Evolutionary conservation across 2,797 vertebrate genomes (phyloP), one percentile per base, ranked within the genome.

Genomic region (Sparus aurata): DNA sequence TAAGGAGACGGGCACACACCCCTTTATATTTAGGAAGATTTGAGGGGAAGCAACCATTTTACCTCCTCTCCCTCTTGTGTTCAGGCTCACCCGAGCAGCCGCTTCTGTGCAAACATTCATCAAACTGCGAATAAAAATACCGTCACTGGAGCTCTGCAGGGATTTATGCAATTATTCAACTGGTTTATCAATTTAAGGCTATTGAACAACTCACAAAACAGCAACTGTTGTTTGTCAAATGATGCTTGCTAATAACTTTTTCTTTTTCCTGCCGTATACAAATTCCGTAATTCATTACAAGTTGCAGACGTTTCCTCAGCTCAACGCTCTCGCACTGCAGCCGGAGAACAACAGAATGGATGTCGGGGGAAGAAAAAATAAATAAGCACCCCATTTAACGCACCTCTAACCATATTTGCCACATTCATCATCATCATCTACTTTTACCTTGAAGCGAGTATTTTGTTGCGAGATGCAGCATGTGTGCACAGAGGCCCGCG

Each of bases 371-470:
- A 10, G 84, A 62, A 12, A 50, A 78, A 73, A 66, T 80, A 83
- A 87, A 88, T 79, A 80, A 87, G 74, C 81, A 38, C 2, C 76
- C 65, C 53, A 74, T 83, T 88, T 77, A 82, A 75, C 20, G 61
- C 75, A 49, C 52, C 76, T 84, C 75, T 59, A 50, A 75, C 68
- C 62, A 8, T 23, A 61, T 79, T 89, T 57, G 57, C 55, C 43
- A 62, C 75, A 86, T 89, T 84, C 75, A 79, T 87, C 85, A 89
- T 74, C 73, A 59, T 79, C 74, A 43, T 69, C 54, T 43, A 2
- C 72, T 82, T 27, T 85, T 79, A 82, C 80, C 78, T 83, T 77
- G 75, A 73, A 80, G 82, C 8, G 0, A 70, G 58, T 66, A 25
- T 61, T 79, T 84, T 52, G 41, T 73, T 73, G 58, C 12, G 13